These are phyloP conservation scores for Brachirus orientalis DNA, from an alignment of 2,113 vertebrate species.

Conservation along the genomic window DNA sequence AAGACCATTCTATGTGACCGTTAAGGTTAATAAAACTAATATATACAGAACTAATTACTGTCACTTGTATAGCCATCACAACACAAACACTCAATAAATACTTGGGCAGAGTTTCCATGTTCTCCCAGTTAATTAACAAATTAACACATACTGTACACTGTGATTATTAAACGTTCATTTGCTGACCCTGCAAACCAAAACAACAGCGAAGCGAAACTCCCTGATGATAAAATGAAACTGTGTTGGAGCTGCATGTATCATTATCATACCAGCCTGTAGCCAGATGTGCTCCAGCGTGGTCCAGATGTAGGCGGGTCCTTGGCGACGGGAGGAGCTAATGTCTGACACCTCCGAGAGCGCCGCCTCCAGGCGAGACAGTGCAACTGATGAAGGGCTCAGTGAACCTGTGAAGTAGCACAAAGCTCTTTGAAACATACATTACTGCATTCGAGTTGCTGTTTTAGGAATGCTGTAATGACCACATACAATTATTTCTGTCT, in stretches of 20 bases:
- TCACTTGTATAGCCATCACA: no score
- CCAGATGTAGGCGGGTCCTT: constrained; percentile 93
- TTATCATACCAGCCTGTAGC: constrained; percentile 92
- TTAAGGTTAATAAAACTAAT: no score
- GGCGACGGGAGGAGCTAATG: constrained; percentile 86
- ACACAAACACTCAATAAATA: no score
- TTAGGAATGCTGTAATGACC: no score
- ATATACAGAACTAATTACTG: no score
- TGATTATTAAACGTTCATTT: background rate
- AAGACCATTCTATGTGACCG: no score
- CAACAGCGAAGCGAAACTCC: background rate
- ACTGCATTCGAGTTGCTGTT: no score
- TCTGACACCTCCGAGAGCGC: constrained; percentile 93
- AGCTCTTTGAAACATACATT: background rate
- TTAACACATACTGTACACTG: no score
- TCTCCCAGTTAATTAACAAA: no score
- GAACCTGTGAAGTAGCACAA: constrained; percentile 81
- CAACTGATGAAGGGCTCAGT: constrained; percentile 87
- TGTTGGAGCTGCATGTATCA: background rate
- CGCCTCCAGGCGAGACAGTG: constrained; percentile 92
- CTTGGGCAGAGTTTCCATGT: no score
- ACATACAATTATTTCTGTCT: no score
- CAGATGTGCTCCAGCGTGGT: constrained; percentile 93
- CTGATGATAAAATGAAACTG: background rate
- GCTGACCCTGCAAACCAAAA: background rate